Base-by-base conservation (phyloP, 2,888 invertebrate genomes). In the Nasonovia ribisnigri region DNA sequence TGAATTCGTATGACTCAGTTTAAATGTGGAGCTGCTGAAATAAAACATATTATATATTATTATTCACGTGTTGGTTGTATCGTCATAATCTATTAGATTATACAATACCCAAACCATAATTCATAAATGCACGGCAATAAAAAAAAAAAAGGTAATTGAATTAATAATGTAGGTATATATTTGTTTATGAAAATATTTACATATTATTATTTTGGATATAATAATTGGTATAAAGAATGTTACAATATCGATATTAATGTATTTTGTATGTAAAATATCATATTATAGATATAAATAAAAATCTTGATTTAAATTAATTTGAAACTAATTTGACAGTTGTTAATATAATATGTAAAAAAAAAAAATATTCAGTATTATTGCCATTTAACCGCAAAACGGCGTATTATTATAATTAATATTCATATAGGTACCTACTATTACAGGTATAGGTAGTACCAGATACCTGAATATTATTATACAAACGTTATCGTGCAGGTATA, bases 101-200 rank as follows among this genome's bases (percentile, higher is more conserved):
- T 51, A 90, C 11, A 51, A 51, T 36, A 36, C 16, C 10, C 51
- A 13, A 90, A 84, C 42, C 48, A 16, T 77, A 51, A 26, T 84
- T 42, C 13, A 54, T 42, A 84, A 90, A 77, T 90, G 51, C 26
- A 29, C 5, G 6, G 77, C 51, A 51, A 51, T 48, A 67, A 48
- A 91, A 51, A 46, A 91, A 51, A 46, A 36, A 77, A 54, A 36
- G 13, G 29, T 84, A 91, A 91, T 91, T 91, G 90, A 91, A 91
- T 91, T 84, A 77, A 91, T 84, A 77, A 91, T 91, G 48, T 29
- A 91, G n/a, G n/a, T 84, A 46, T 43, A 24, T 46, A 36, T 88
- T 54, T 88, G 67, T 36, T 77, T 77, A 13, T 51, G 36, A 16
- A 11, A 36, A 90, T 57, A 77, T 77, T 48, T 42, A 42, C 26